Base-by-base conservation (phyloP, 2,113 vertebrate genomes). In the Lophius piscatorius region DNA sequence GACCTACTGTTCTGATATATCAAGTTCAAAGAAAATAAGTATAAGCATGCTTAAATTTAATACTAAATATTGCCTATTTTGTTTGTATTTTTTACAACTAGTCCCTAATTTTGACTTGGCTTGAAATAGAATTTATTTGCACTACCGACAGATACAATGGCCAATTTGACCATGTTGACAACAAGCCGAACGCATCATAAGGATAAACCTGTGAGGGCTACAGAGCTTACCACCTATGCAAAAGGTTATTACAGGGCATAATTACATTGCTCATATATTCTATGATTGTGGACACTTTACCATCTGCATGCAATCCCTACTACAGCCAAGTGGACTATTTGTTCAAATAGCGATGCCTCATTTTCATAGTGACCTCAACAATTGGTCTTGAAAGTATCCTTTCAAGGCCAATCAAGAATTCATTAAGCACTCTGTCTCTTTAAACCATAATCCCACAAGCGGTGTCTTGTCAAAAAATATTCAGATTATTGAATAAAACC, bases 221-320 rank as follows among this genome's bases (percentile, higher is more conserved):
- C 35, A 73, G 64, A 48, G 69, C 59, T 35, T 55, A 58, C 54
- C 21, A 73, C 74, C 83, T 73, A 50, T 38, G 26, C 56, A 41
- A 41, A 50, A 68, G 70, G 73, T 75, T 87, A 83, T 88, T 80
- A 58, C 62, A 54, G 68, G 51, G 58, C 70, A 78, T 67, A 81
- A 81, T 79, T 80, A 72, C 74, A 67, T 77, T 70, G 88, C 80
- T 70, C 74, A 76, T 76, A 87, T 62, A 84, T 81, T 87, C 71
- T 74, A 82, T 85, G 84, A 88, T 90, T 91, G 87, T 62, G 50
- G 84, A 70, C 83, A 89, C 88, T 92, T 89, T 84, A 88, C 89
- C 90, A 92, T 92, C 91, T 91, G 91, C 88, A 88, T 87, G 84
- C 82, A 68, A 70, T 74, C 77, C 77, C 67, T 74, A 87, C 63